Base-by-base conservation (phyloP, 2,888 invertebrate genomes). In the Chydorus sphaericus region DNA sequence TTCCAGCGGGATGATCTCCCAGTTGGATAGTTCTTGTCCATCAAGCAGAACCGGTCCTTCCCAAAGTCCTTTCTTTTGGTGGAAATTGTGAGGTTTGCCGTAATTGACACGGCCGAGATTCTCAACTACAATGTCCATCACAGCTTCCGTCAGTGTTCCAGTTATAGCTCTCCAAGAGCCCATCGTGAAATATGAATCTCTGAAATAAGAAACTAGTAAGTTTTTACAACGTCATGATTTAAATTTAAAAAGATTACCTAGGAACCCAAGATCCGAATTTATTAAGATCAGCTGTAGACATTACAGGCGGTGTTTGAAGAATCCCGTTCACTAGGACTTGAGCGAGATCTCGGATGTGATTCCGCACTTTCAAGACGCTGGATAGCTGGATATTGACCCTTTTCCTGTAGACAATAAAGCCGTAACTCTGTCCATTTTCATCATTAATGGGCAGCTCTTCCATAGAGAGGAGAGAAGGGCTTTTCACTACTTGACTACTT, bases 331-430 rank as follows among this genome's bases (percentile, higher is more conserved):
- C 64, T 29, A 75, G 57, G n/a, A 77, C 70, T 60, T 74, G 69
- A 1, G 75, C 74, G 51, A 75, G 70, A 64, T 78, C 78, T 58
- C 71, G 67, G 11, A 74, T 68, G 51, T 68, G 66, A 2, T 73
- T 73, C 51, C 65, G 36, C 8, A 39, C 16, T 26, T 11, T 14
- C 5, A 54, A 11, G 1, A 14, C 14, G 37, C 38, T 23, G 14
- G 18, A n/a, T 5, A 11, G 18, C n/a, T 4, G 7, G 20, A 37
- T n/a, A 11, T 20, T 3, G n/a, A 38, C 5, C 20, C n/a, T 60
- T 59, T 70, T 74, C 30, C 73, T 62, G 63, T 79, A 79, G 31
- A 77, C 61, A n/a, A 74, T 69, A 61, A 75, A 78, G 1, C 79
- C 79, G 61, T 73, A 76, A 57, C 73, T 73, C 66, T 79, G 79